A percentile compares a stretch with the other conserved stretches of the same genome.
Conservation (phyloP, 2,797 vertebrate genomes). For the Peromyscus melanophrys region DNA sequence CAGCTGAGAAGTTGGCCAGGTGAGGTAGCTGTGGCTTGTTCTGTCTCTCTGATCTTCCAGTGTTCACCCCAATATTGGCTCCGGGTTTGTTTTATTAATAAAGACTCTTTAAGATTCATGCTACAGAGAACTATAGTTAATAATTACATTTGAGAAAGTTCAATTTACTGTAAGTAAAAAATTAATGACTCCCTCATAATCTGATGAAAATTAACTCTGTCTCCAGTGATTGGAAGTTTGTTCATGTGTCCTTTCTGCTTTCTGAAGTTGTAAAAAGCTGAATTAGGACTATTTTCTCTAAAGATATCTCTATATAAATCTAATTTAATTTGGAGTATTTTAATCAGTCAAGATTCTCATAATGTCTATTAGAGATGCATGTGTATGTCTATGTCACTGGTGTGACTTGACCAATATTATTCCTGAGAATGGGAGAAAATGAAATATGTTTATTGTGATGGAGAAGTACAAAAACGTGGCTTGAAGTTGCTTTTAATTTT, state of each 20-base stretch:
- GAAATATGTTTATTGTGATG: background rate
- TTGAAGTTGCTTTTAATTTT: background rate
- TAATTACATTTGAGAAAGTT: background rate
- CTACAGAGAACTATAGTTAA: background rate
- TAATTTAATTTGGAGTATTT: background rate
- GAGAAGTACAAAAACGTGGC: rapidly evolving
- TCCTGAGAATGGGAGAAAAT: background rate
- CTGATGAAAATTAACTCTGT: background rate
- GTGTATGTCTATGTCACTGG: background rate
- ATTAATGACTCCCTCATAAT: background rate
- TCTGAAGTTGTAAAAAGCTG: background rate
- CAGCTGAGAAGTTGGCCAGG: too few species aligned
- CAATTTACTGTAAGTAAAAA: background rate
- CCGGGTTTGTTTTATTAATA: too few species aligned
- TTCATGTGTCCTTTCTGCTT: background rate
- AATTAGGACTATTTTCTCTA: background rate
- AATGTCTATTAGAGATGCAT: background rate
- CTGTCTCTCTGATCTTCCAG: too few species aligned
- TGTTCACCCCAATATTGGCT: too few species aligned
- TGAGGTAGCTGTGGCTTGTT: too few species aligned
- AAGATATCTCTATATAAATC: background rate
- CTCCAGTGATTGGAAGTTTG: background rate
- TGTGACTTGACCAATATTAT: background rate
- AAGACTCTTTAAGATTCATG: too few species aligned
- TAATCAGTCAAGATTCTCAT: background rate